Conservation (phyloP, 2,888 invertebrate genomes). For the Empis stercorea region DNA sequence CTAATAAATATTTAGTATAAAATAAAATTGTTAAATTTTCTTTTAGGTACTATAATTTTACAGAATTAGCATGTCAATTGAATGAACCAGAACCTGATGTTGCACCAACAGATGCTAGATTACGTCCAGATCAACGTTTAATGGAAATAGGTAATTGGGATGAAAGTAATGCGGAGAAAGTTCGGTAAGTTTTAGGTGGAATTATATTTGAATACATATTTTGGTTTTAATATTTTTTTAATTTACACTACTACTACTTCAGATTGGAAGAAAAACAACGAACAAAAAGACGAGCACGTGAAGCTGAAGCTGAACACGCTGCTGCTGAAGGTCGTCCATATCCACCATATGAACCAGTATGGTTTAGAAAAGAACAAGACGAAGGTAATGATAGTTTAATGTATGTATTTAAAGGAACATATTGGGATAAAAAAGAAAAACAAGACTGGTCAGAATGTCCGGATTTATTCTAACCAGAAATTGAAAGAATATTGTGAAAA, state of each 20-base stretch:
- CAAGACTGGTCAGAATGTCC: constrained; percentile 87
- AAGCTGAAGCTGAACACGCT: constrained; percentile 63
- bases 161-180: constrained; percentile 75
- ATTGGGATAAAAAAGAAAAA: constrained; percentile 84
- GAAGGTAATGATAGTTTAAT: constrained; percentile 49
- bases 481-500: too few relatives aligned
- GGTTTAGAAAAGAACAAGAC: constrained; percentile 81
- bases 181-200: too few relatives aligned
- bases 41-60: constrained; percentile 77
- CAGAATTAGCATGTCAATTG: constrained; percentile 85
- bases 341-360: constrained; percentile 64
- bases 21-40: background rate
- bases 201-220: too few relatives aligned
- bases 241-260: too few relatives aligned
- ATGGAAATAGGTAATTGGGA: constrained; percentile 95
- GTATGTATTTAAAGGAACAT: constrained; percentile 75
- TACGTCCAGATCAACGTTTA: constrained; percentile 89
- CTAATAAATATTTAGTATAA: background rate
- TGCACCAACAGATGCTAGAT: constrained; percentile 88
- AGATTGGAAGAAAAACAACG: constrained; percentile 94
- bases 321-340: constrained; percentile 50
- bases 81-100: constrained; percentile 89
- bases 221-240: too few relatives aligned
- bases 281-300: constrained; percentile 58
- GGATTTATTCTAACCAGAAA: constrained; percentile 50